Evolutionary conservation across 2,888 invertebrate species (phyloP), one percentile per base, ranked within the genome.

Genomic region (Lottia gigantea): DNA sequence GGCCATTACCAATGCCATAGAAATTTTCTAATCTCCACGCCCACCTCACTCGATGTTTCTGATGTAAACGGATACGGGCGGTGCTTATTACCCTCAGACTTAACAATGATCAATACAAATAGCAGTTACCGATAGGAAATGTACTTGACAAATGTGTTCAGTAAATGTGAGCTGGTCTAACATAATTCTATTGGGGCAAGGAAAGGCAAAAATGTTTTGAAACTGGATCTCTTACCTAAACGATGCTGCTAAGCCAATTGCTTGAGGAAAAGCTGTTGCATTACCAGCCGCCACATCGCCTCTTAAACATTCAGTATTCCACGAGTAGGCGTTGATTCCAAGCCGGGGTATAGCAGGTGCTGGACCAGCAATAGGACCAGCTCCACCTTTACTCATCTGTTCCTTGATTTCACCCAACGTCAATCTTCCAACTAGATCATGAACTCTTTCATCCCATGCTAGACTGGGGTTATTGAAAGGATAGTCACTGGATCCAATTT

Each of bases 181-280:
- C 31, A 31, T 31, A 4, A 31, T 4, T 31, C 3, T 31, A 6
- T 31, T 2, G 31, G 31, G 3, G 31, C 6, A 31, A 4, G 6
- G 6, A 31, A 31, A 31, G 31, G n/a, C n/a, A n/a, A n/a, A n/a
- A n/a, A n/a, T n/a, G n/a, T n/a, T 40, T 40, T 8, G 6, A 40
- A 40, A 40, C n/a, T 40, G 40, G 7, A 40, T 47, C 1, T 40
- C 71, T 69, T 76, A 86, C 86, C 84, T 86, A 75, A 86, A 87
- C n/a, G 85, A 74, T 14, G 87, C 86, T 2, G 85, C 85, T 11
- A 87, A 76, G 31, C 86, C 86, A 25, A 87, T 67, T 7, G 87
- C 82, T 74, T 87, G 84, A 6, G 86, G 86, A 67, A 87, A 87
- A 1, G 84, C 79, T 4, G 87, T 87, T 3, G 87, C 85, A 47